phyloP scores from a whole-genome alignment of 2,888 invertebrate genomes.

The Thymelicus sylvestris region DNA sequence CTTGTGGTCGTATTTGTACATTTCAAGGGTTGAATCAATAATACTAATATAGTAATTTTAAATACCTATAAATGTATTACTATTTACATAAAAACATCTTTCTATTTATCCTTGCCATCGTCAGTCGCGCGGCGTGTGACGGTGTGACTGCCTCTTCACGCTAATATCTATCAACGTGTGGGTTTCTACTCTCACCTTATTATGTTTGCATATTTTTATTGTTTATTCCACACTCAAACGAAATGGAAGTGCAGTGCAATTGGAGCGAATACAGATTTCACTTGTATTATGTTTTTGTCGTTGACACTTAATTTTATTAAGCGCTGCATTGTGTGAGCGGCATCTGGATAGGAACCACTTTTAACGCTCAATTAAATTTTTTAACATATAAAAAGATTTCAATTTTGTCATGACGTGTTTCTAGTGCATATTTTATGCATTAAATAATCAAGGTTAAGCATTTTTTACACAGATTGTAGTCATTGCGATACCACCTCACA shows the following conservation, averaged over 20 bases:
- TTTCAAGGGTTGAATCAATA: too few species aligned
- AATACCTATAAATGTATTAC: too few species aligned
- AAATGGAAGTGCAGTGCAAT: constrained; percentile 34
- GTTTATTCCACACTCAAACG: constrained; percentile 32
- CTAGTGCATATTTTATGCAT: neutral
- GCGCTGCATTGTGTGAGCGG: constrained; percentile 20
- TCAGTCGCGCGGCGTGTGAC: neutral
- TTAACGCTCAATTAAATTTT: constrained; percentile 31
- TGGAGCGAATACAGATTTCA: constrained; percentile 30
- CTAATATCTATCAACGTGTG: constrained; percentile 27
- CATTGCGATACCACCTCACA: too few species aligned
- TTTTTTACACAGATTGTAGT: too few species aligned
- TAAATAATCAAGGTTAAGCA: too few species aligned
- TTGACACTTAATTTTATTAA: constrained; percentile 26
- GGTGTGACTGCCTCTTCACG: neutral
- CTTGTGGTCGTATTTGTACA: too few species aligned
- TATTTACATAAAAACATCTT: too few species aligned
- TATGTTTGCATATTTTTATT: constrained; percentile 37
- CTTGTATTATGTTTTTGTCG: constrained; percentile 27
- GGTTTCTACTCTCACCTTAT: constrained; percentile 39
- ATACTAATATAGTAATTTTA: too few species aligned
- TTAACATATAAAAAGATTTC: constrained; percentile 13
- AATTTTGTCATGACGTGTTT: neutral
- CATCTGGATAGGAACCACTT: constrained; percentile 18
- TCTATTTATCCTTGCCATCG: neutral